These are phyloP conservation scores for Meloe dianella DNA, from an alignment of 2,888 invertebrate species.

Conservation along the genomic window DNA sequence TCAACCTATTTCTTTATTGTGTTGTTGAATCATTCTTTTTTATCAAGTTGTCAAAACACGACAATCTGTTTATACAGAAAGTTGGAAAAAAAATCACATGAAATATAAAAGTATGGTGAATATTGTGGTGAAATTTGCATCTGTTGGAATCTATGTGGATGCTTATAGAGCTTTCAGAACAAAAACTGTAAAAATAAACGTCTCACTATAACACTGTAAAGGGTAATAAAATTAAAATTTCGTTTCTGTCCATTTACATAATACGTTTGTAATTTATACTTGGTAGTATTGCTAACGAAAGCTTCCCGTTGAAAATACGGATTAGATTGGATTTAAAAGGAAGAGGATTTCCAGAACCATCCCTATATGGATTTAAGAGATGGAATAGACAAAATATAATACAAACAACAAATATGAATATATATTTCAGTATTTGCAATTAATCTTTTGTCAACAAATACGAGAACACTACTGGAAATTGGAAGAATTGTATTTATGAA, in stretches of 20 bases:
- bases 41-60: background rate
- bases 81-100: background rate
- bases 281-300: constrained; percentile 24
- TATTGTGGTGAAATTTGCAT: background rate
- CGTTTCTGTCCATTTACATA: constrained; percentile 24
- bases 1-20: background rate
- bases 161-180: background rate
- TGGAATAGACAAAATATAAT: background rate
- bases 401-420: background rate
- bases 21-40: background rate
- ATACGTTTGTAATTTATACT: constrained; percentile 30
- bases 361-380: background rate
- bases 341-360: background rate
- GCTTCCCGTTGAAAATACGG: constrained; percentile 27
- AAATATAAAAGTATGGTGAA: background rate
- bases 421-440: background rate
- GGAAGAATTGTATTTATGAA: background rate
- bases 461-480: background rate
- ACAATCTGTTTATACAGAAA: background rate
- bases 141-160: background rate
- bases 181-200: background rate
- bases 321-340: constrained; percentile 26
- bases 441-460: background rate
- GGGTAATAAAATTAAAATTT: constrained; percentile 29
- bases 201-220: constrained; percentile 16